These are phyloP conservation scores for Gadopsis marmoratus DNA, from an alignment of 2,797 vertebrate species.

Conservation along the genomic window DNA sequence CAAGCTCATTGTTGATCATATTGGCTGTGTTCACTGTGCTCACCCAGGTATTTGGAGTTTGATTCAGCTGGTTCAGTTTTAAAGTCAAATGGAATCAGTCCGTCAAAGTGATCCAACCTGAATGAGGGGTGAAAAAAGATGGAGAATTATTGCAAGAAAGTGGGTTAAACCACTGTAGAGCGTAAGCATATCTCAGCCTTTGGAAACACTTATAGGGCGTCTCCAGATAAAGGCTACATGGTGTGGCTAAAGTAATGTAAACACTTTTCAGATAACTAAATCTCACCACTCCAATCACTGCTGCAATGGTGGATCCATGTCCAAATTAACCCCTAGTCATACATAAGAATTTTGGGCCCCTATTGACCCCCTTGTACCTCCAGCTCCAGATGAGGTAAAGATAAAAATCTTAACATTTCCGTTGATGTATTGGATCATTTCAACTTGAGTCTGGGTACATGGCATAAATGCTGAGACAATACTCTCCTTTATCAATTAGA, in stretches of 20 bases:
- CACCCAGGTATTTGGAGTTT: slow-evolving; percentile 85
- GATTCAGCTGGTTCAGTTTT: slow-evolving; percentile 82
- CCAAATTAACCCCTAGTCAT: background rate
- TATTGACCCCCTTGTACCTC: background rate
- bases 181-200: background rate
- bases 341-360: background rate
- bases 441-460: background rate
- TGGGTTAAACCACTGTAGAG: background rate
- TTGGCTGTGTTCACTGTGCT: slow-evolving; percentile 20
- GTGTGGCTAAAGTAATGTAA: slow-evolving; percentile 2
- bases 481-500: background rate
- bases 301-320: background rate
- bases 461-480: background rate
- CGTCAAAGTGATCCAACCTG: slow-evolving; percentile 83
- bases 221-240: background rate
- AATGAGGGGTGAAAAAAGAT: background rate
- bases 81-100: slow-evolving; percentile 86
- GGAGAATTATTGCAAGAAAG: background rate
- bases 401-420: background rate
- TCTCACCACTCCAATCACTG: background rate
- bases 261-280: background rate
- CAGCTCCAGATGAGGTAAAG: background rate
- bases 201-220: background rate
- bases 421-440: background rate
- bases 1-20: background rate